A percentile compares a stretch with the other conserved stretches of the same genome.
Conservation (phyloP, 2,888 invertebrate genomes). For the Pyrrhosoma nymphula region DNA sequence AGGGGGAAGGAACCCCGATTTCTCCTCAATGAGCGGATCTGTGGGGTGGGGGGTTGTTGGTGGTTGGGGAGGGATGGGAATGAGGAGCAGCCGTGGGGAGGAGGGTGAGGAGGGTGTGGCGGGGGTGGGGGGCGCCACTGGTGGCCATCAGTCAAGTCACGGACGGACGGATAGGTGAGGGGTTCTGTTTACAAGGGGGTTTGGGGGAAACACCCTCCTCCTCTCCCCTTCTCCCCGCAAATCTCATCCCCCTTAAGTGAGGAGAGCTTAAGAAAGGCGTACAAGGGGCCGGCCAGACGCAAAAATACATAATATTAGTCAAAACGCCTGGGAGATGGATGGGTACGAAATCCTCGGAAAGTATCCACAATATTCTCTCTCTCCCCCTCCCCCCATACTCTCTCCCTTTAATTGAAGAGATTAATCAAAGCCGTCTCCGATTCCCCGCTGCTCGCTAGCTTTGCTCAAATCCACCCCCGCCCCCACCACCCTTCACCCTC, state of each 20-base stretch:
- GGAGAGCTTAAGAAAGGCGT: neutral
- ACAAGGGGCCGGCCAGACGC: neutral
- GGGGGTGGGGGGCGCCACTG: neutral
- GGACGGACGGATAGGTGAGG: slow-evolving; percentile 8
- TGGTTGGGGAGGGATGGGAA: neutral
- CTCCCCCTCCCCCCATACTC: neutral
- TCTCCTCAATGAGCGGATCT: neutral
- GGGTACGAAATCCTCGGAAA: slow-evolving; percentile 18
- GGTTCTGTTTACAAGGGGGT: neutral
- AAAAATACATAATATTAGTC: slow-evolving; percentile 39
- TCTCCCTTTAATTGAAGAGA: slow-evolving; percentile 55
- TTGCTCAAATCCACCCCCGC: neutral
- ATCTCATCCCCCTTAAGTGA: no score
- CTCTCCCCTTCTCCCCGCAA: neutral
- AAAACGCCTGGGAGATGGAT: slow-evolving; percentile 31
- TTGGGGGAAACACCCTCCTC: neutral
- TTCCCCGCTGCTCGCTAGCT: neutral
- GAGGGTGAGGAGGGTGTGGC: neutral
- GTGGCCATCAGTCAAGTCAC: slow-evolving; percentile 28
- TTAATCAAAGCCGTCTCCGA: slow-evolving; percentile 49
- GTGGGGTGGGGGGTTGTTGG: neutral
- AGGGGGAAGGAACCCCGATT: neutral
- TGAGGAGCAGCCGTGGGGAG: neutral
- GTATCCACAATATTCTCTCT: neutral
- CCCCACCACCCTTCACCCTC: neutral